Evolutionary conservation across 2,888 invertebrate species (phyloP).

Genomic region (Thumatha senex): DNA sequence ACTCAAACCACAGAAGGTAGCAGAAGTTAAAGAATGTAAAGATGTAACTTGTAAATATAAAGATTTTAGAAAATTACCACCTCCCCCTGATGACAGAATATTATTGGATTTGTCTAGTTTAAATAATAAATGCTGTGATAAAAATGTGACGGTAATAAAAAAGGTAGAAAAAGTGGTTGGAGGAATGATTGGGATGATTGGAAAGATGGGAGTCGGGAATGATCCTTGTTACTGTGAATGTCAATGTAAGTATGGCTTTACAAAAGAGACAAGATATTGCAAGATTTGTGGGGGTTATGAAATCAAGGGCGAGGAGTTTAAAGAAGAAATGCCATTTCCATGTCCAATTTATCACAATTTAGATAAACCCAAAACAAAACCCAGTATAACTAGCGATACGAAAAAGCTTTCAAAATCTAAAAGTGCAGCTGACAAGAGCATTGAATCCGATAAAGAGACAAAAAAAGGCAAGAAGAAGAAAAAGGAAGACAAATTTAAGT

Average conservation of each 20-base stretch:
- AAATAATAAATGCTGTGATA: slow-evolving; percentile 46
- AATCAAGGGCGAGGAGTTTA: slow-evolving; percentile 56
- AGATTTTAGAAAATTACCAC: slow-evolving; percentile 40
- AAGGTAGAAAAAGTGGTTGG: slow-evolving; percentile 56
- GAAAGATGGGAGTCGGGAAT: slow-evolving; percentile 42
- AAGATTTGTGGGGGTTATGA: slow-evolving; percentile 70
- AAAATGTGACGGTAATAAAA: slow-evolving; percentile 45
- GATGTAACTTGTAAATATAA: slow-evolving; percentile 48
- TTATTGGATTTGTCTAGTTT: slow-evolving; percentile 49
- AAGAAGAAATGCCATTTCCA: slow-evolving; percentile 52
- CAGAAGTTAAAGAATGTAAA: slow-evolving; percentile 40
- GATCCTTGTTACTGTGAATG: slow-evolving; percentile 69
- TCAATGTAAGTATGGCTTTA: slow-evolving; percentile 67
- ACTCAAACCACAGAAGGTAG: slow-evolving; percentile 12
- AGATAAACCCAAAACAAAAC: slow-evolving; percentile 54
- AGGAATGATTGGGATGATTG: slow-evolving; percentile 47
- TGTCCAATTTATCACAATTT: slow-evolving; percentile 72
- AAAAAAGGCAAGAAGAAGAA: slow-evolving; percentile 60
- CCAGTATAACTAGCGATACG: slow-evolving; percentile 57
- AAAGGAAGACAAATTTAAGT: slow-evolving; percentile 68
- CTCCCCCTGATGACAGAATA: slow-evolving; percentile 50
- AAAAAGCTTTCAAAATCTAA: slow-evolving; percentile 38
- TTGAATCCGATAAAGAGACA: slow-evolving; percentile 58
- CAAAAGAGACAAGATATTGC: slow-evolving; percentile 69
- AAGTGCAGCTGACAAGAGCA: slow-evolving; percentile 42